Evolutionary conservation across 2,797 vertebrate species (phyloP).

Genomic region (Agapornis canus): DNA sequence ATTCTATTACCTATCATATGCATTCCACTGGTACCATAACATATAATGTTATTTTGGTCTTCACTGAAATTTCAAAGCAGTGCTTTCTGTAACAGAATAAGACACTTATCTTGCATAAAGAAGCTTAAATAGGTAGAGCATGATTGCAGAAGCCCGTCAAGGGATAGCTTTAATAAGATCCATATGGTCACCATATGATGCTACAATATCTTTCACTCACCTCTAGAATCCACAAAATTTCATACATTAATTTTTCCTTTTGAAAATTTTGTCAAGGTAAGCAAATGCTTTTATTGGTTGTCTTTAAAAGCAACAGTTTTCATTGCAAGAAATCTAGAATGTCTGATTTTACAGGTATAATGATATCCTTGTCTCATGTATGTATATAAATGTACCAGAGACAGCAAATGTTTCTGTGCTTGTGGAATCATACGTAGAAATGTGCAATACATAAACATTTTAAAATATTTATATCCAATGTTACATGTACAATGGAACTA

Average conservation of each 20-base stretch:
- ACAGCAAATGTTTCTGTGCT: background rate
- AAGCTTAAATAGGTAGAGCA: background rate
- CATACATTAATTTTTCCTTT: background rate
- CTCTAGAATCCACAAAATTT: background rate
- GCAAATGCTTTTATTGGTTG: background rate
- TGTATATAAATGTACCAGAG: background rate
- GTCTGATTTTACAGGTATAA: background rate
- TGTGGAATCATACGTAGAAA: background rate
- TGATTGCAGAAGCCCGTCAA: background rate
- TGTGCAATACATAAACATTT: background rate
- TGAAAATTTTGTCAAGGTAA: background rate
- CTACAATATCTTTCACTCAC: background rate
- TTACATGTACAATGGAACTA: background rate
- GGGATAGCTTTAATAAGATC: conserved; percentile 26
- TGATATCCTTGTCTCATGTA: background rate
- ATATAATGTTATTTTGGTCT: background rate
- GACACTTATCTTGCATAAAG: background rate
- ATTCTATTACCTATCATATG: background rate
- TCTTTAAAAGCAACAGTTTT: background rate
- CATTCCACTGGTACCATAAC: background rate
- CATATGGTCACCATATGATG: conserved; percentile 25
- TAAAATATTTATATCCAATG: background rate
- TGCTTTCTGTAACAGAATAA: background rate
- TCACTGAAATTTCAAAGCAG: background rate
- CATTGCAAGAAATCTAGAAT: background rate